Conservation (phyloP, 2,113 vertebrate genomes). For the Antigone vipio region DNA sequence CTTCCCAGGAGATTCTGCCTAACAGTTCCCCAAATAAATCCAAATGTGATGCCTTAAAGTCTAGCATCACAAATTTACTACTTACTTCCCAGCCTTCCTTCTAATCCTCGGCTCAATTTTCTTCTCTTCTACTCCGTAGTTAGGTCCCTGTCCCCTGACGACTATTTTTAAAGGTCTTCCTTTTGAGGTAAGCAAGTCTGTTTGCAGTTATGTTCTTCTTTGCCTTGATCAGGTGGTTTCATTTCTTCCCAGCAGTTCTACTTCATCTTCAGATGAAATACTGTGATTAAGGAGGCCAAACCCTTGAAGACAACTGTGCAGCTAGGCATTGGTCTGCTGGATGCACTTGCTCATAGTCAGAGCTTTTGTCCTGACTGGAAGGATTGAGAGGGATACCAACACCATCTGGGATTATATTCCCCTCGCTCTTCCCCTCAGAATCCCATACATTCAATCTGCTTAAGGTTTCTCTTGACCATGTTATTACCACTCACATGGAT, state of each 20-base stretch:
- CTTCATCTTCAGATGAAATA: neutral
- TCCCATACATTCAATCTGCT: neutral
- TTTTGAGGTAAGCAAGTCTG: neutral
- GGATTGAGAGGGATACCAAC: neutral
- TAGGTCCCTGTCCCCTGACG: neutral
- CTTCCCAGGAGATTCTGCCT: neutral
- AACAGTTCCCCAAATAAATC: neutral
- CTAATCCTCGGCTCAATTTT: neutral
- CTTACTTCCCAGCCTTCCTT: neutral
- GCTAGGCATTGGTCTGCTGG: neutral
- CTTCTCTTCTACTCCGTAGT: neutral
- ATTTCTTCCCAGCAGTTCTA: neutral
- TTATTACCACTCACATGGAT: neutral
- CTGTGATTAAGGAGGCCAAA: neutral
- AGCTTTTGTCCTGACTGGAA: neutral
- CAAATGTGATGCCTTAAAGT: neutral
- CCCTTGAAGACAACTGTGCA: neutral
- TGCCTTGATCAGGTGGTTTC: neutral
- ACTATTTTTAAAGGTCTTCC: neutral
- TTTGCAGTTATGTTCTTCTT: neutral
- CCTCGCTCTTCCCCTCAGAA: neutral
- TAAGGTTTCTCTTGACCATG: fast-evolving
- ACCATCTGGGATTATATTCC: neutral
- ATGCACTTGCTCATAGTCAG: neutral
- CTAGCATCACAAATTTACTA: neutral